Conservation (phyloP, 2,888 invertebrate genomes). For the Rhingia campestris region DNA sequence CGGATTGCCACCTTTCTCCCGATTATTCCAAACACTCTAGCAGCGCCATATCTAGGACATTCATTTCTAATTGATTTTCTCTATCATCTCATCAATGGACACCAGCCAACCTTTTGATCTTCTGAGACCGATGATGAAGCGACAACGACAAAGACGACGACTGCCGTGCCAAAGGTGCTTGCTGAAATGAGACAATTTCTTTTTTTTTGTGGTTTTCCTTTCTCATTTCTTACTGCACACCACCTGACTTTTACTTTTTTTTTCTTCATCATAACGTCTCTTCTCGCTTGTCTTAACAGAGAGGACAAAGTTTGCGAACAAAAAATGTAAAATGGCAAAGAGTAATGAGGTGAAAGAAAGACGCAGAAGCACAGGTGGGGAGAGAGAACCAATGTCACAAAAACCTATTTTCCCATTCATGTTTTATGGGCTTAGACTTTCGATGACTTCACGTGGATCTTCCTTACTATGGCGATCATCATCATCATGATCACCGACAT, state of each 20-base stretch:
- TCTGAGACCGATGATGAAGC: background rate
- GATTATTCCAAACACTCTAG: background rate
- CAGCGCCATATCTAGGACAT: conserved; percentile 20
- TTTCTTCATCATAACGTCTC: background rate
- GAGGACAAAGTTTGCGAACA: conserved; percentile 20
- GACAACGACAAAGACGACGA: background rate
- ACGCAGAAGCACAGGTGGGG: too few relatives aligned
- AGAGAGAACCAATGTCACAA: conserved; percentile 23
- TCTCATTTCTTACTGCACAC: conserved; percentile 7
- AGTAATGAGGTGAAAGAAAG: background rate
- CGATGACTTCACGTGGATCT: conserved; percentile 28
- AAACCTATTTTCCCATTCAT: conserved; percentile 37
- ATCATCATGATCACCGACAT: background rate
- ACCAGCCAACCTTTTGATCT: conserved; percentile 46
- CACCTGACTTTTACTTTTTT: conserved; percentile 63
- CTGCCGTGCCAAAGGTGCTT: background rate
- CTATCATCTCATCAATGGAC: conserved; percentile 4
- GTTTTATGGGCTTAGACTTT: conserved; percentile 29
- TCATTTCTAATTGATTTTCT: conserved; percentile 48
- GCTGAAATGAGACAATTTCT: conserved; percentile 24
- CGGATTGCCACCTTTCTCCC: background rate
- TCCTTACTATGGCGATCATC: conserved; percentile 2
- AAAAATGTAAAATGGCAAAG: conserved; percentile 28
- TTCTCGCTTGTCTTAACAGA: conserved; percentile 22
- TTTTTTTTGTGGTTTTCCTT: conserved; percentile 27